phyloP scores from a whole-genome alignment of 2,113 vertebrate genomes.

The Euleptes europaea region DNA sequence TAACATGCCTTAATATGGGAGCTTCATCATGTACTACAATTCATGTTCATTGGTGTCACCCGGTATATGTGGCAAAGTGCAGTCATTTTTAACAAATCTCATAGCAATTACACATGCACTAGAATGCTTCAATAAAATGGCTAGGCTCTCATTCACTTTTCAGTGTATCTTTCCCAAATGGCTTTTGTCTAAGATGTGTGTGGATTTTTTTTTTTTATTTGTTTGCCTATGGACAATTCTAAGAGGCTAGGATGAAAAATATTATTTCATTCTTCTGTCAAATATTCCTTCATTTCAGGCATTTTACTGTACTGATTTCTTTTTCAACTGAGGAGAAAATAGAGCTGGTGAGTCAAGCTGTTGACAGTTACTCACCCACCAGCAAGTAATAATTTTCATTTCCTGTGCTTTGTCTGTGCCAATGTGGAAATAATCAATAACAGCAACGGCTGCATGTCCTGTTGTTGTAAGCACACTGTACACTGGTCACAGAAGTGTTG shows the following conservation, averaged over 20 bases:
- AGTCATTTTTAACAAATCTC: conserved; percentile 27
- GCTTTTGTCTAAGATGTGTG: conserved; percentile 10
- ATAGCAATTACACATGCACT: conserved; percentile 24
- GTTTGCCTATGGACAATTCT: conserved; percentile 10
- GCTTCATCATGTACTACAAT: neutral
- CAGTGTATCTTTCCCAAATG: conserved; percentile 3
- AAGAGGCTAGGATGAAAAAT: conserved; percentile 5
- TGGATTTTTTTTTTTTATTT: neutral
- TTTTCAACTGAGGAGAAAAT: conserved; percentile 7
- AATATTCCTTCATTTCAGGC: neutral
- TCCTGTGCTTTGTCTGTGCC: neutral
- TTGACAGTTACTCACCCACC: neutral
- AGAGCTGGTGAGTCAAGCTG: neutral
- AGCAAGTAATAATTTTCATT: neutral
- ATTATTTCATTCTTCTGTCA: conserved; percentile 3
- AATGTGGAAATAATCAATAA: conserved; percentile 13
- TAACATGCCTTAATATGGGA: conserved; percentile 10
- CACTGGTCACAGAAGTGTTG: neutral
- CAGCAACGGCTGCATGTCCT: neutral
- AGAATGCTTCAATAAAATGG: conserved; percentile 5
- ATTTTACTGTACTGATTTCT: neutral
- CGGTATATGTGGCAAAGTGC: conserved; percentile 31
- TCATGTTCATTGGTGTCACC: neutral
- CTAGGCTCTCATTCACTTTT: conserved; percentile 5
- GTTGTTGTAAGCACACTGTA: conserved; percentile 26